Evolutionary conservation across 2,888 invertebrate species (phyloP).

Genomic region (Drosophila kuntzei): DNA sequence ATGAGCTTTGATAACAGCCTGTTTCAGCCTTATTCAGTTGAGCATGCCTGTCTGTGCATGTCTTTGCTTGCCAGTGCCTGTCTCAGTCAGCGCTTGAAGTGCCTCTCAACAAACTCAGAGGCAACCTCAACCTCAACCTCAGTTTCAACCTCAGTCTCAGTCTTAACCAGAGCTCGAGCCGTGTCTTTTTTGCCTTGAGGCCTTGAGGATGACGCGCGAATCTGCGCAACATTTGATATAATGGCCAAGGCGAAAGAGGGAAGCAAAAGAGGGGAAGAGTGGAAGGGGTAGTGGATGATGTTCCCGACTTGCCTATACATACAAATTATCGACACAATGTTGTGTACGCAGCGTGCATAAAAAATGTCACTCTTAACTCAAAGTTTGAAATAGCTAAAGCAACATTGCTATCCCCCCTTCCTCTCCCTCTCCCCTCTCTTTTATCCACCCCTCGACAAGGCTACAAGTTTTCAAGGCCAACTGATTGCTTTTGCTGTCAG

Average conservation of each 20-base stretch:
- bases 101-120: conserved; percentile 38
- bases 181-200: conserved; percentile 41
- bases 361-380: conserved; percentile 39
- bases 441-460: conserved; percentile 30
- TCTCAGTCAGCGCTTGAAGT: conserved; percentile 35
- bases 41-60: conserved; percentile 36
- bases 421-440: neutral
- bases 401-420: conserved; percentile 28
- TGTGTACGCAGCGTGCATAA: conserved; percentile 52
- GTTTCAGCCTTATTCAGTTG: conserved; percentile 40
- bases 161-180: conserved; percentile 10
- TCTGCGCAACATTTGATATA: conserved; percentile 35
- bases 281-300: conserved; percentile 8
- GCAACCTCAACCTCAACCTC: conserved; percentile 2
- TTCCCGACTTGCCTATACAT: conserved; percentile 46
- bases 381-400: conserved; percentile 35
- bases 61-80: conserved; percentile 33
- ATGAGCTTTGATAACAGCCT: conserved; percentile 60
- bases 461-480: conserved; percentile 72
- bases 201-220: conserved; percentile 62
- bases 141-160: conserved; percentile 1
- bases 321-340: conserved; percentile 79
- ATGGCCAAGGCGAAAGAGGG: neutral
- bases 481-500: conserved; percentile 39
- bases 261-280: neutral